Evolutionary conservation across 2,888 invertebrate species (phyloP).

Genomic region (Corythucha ciliata): DNA sequence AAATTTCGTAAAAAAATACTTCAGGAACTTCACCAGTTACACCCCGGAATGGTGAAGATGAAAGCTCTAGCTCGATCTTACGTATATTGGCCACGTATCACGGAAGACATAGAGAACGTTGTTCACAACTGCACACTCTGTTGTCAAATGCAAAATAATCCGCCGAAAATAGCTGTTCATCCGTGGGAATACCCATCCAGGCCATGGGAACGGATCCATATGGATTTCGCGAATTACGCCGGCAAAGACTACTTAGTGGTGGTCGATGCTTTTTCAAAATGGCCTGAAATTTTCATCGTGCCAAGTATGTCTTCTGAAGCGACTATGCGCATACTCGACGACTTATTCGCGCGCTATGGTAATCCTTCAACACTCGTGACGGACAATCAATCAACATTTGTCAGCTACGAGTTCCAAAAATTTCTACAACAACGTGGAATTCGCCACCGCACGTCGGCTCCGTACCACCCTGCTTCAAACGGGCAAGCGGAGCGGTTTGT

Average conservation of each 20-base stretch:
- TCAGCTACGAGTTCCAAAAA: constrained; percentile 2
- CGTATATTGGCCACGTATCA: constrained; percentile 11
- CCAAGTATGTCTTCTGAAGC: constrained; percentile 1
- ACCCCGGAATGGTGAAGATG: constrained; percentile 13
- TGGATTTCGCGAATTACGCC: constrained; percentile 12
- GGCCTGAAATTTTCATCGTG: constrained; percentile 11
- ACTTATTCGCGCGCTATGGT: constrained; percentile 15
- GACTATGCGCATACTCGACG: constrained; percentile 4
- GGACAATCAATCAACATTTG: constrained; percentile 18
- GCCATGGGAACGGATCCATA: constrained; percentile 15
- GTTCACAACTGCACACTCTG: constrained; percentile 2
- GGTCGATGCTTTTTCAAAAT: constrained; percentile 12
- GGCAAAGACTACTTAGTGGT: constrained; percentile 10
- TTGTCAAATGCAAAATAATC: background rate
- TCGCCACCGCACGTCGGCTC: constrained; percentile 16
- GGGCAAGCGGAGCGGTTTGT: constrained; percentile 13
- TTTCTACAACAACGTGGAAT: constrained; percentile 1
- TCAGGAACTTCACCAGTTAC: constrained; percentile 6
- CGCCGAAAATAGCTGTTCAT: constrained; percentile 8
- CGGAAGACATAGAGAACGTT: constrained; percentile 4
- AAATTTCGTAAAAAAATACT: background rate
- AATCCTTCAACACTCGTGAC: constrained; percentile 10
- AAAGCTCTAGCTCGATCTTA: constrained; percentile 13
- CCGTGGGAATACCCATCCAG: constrained; percentile 13
- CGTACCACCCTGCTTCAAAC: constrained; percentile 22